These are phyloP conservation scores for Apodemus sylvaticus DNA, from an alignment of 2,113 vertebrate genomes.

Conservation along the genomic window DNA sequence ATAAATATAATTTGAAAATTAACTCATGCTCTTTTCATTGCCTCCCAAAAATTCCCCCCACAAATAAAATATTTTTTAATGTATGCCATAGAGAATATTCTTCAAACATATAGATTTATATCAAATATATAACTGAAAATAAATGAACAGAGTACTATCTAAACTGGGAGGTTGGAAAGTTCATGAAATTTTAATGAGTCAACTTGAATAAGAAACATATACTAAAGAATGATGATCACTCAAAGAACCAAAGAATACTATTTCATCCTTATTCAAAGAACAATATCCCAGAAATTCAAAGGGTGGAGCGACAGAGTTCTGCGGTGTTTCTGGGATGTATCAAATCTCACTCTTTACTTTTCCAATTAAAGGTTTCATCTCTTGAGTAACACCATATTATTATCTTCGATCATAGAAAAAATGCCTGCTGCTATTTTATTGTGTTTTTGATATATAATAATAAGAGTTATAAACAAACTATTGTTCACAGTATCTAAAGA, in stretches of 20 bases:
- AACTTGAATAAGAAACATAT: background rate
- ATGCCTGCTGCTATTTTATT: background rate
- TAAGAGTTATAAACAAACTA: background rate
- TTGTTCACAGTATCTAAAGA: background rate
- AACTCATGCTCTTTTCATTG: background rate
- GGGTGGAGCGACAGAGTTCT: background rate
- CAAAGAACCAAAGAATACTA: background rate
- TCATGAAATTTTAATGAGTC: constrained; percentile 47
- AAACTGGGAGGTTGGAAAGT: constrained; percentile 6
- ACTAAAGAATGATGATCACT: background rate
- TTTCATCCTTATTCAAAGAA: constrained; percentile 17
- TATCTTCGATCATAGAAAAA: background rate
- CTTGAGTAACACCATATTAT: background rate
- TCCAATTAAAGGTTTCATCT: background rate
- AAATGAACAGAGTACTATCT: background rate
- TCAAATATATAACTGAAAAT: constrained; percentile 37
- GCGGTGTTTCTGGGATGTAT: background rate
- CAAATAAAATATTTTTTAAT: background rate
- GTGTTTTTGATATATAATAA: background rate
- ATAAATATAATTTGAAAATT: constrained; percentile 35
- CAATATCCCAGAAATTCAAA: background rate
- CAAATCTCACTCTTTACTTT: background rate
- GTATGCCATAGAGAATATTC: background rate
- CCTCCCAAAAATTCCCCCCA: background rate
- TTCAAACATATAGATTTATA: constrained; percentile 26